Evolutionary conservation across 2,113 vertebrate species (phyloP).

Genomic region (Pycnonotus jocosus): DNA sequence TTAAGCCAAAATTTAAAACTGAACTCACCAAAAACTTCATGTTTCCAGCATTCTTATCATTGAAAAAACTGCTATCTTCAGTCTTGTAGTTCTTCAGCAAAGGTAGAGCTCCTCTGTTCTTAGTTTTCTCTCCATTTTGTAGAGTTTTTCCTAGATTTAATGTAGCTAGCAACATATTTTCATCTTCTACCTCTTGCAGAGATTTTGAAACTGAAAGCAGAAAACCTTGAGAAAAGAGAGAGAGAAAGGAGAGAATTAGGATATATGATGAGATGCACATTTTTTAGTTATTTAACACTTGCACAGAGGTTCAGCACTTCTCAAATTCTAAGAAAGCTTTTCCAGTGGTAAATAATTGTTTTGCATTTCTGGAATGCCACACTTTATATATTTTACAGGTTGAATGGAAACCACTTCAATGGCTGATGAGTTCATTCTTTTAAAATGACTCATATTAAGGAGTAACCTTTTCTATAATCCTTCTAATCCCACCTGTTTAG

Average conservation of each 20-base stretch:
- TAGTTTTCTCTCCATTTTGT: slow-evolving; percentile 59
- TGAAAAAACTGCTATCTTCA: slow-evolving; percentile 62
- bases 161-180: slow-evolving; percentile 58
- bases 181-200: slow-evolving; percentile 70
- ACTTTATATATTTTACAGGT: slow-evolving; percentile 70
- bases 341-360: not conserved
- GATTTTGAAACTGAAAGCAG: slow-evolving; percentile 71
- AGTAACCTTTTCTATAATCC: slow-evolving; percentile 51
- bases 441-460: slow-evolving; percentile 40
- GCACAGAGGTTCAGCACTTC: not conserved
- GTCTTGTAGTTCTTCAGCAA: slow-evolving; percentile 63
- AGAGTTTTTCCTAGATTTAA: slow-evolving; percentile 67
- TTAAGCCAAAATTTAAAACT: not conserved
- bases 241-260: slow-evolving; percentile 75
- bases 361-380: not conserved
- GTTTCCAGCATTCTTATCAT: slow-evolving; percentile 70
- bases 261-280: slow-evolving; percentile 72
- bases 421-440: slow-evolving; percentile 35
- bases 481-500: slow-evolving; percentile 56
- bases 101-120: slow-evolving; percentile 25
- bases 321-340: slow-evolving; percentile 15
- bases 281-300: not conserved
- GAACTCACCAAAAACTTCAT: slow-evolving; percentile 64
- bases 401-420: slow-evolving; percentile 69
- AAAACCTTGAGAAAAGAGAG: slow-evolving; percentile 81